Evolutionary conservation across 2,113 vertebrate species (phyloP).

Genomic region (Ondatra zibethicus): DNA sequence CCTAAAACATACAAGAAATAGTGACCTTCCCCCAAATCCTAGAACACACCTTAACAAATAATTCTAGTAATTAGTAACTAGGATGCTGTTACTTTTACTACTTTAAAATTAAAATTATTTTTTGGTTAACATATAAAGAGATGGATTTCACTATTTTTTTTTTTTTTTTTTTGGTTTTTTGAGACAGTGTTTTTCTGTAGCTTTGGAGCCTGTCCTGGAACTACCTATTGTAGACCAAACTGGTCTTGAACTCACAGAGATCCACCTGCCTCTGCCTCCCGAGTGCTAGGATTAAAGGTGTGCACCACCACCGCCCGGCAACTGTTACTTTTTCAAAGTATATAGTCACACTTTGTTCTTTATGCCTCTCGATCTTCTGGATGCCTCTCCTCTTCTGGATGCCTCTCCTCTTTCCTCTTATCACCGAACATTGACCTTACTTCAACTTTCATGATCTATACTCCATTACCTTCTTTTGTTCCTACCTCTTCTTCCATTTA

Average conservation of each 20-base stretch:
- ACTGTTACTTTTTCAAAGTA: not conserved
- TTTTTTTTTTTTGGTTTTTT: no score
- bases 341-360: not conserved
- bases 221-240: no score
- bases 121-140: not conserved
- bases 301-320: no score
- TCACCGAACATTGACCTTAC: not conserved
- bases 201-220: no score
- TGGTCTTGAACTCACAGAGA: no score
- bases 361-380: not conserved
- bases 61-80: not conserved
- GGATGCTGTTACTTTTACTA: not conserved
- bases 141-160: not conserved
- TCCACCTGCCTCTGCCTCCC: no score
- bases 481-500: not conserved
- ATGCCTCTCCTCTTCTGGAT: no score
- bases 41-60: not conserved
- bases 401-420: not conserved
- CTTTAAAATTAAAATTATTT: not conserved
- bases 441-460: not conserved
- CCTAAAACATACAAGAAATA: not conserved
- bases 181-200: no score
- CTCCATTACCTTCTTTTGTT: not conserved
- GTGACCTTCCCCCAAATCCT: not conserved
- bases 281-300: no score